Evolutionary conservation across 2,888 invertebrate species (phyloP).

Genomic region (Chydorus sphaericus): DNA sequence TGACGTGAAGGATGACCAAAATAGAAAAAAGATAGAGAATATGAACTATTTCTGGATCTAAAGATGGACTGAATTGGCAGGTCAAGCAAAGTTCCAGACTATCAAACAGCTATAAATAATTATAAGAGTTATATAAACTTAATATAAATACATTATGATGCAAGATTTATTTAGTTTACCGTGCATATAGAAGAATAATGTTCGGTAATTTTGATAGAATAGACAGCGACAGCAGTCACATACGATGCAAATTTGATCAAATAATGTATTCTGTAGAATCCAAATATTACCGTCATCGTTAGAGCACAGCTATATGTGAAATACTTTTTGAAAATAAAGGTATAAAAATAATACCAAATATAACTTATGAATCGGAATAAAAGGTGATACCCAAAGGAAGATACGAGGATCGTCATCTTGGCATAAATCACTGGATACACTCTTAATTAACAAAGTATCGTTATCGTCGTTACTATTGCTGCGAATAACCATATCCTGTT

Average conservation of each 20-base stretch:
- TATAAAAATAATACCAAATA: neutral
- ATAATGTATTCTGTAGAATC: constrained; percentile 73
- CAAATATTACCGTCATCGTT: constrained; percentile 48
- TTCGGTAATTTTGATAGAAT: constrained; percentile 44
- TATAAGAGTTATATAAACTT: neutral
- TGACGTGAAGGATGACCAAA: constrained; percentile 59
- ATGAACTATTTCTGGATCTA: constrained; percentile 54
- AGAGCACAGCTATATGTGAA: constrained; percentile 50
- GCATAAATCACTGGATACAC: too few relatives aligned
- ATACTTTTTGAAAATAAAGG: constrained; percentile 46
- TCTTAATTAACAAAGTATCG: neutral
- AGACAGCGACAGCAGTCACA: constrained; percentile 44
- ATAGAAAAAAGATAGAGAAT: constrained; percentile 56
- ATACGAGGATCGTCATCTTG: neutral
- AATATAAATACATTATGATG: neutral
- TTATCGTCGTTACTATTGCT: neutral
- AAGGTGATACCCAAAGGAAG: neutral
- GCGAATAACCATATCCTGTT: neutral
- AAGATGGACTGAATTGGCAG: constrained; percentile 47
- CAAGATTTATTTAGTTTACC: neutral
- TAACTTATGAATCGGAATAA: neutral
- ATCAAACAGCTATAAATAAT: neutral
- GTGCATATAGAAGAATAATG: neutral
- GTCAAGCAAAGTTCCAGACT: neutral
- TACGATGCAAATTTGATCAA: constrained; percentile 62